Evolutionary conservation across 2,797 vertebrate genomes (phyloP), one percentile per base, ranked within the genome.

Genomic region (Chelon auratus): DNA sequence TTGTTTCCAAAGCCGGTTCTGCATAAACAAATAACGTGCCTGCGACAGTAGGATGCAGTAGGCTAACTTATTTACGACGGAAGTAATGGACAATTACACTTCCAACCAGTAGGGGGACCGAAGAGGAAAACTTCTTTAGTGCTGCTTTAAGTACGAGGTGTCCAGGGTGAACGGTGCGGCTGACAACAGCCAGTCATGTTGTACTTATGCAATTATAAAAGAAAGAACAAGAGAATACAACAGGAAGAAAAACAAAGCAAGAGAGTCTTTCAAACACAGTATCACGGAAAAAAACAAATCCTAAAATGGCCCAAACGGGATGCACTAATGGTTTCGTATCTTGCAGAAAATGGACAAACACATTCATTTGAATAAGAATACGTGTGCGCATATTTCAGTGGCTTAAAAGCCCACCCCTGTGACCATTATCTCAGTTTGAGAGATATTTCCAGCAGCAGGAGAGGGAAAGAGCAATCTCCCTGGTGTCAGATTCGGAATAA

Each of bases 321-420:
- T 66, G 40, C 62, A 75, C 60, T 61, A 83, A 84, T 88, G 73
- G 64, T 63, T 86, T 79, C 65, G 47, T 70, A 75, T 80, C 67
- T 69, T 51, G 30, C 58, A 62, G 53, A 81, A 80, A 54, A 75
- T 43, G 78, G 80, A 82, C 77, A 83, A 80, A 82, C 59, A 51
- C 53, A 62, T 70, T 87, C 3, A 88, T 83, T 82, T 82, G 78
- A 89, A 91, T 79, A 72, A 63, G 67, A 83, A 79, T 85, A 33
- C 30, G 69, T 68, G 61, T 61, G 62, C 68, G 80, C 68, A 80
- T 84, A 83, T 77, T 84, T 64, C 36, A 47, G 5, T 51, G 66
- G 65, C 43, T 79, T 78, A 71, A 72, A 36, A 67, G 65, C 71
- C 66, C 54, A 43, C 60, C 71, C 47, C 78, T 78, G 59, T 1